A percentile compares a stretch with the other conserved stretches of the same genome.
phyloP scores from a whole-genome alignment of 2,113 vertebrate species.

The Sapayoa aenigma region DNA sequence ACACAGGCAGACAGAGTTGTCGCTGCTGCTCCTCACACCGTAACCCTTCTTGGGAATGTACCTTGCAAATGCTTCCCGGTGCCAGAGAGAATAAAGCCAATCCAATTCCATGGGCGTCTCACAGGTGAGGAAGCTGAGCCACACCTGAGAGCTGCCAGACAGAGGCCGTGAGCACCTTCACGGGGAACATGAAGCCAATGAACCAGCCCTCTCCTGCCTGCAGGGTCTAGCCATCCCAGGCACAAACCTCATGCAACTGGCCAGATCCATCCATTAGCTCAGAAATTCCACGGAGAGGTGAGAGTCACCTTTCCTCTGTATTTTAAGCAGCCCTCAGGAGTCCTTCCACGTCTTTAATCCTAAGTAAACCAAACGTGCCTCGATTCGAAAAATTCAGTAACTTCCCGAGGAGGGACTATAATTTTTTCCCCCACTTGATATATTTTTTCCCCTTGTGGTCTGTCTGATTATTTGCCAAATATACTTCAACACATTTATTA shows the following conservation, averaged over 20 bases:
- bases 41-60: not conserved
- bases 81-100: not conserved
- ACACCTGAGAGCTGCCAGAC: accelerated
- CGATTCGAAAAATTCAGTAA: not conserved
- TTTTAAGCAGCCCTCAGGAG: not conserved
- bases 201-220: not conserved
- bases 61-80: not conserved
- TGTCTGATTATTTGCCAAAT: constrained; percentile 52
- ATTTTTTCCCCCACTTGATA: not conserved
- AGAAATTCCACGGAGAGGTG: accelerated
- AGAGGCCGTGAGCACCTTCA: not conserved
- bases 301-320: not conserved
- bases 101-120: not conserved
- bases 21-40: accelerated
- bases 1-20: accelerated
- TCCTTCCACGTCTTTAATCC: not conserved
- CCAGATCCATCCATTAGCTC: not conserved
- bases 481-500: not conserved
- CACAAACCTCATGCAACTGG: not conserved
- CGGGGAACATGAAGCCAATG: accelerated
- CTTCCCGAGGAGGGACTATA: not conserved
- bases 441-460: constrained; percentile 33
- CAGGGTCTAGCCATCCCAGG: accelerated
- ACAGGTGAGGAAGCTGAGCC: not conserved
- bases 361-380: not conserved